Conservation (phyloP, 2,113 vertebrate genomes). For the Sapayoa aenigma region DNA sequence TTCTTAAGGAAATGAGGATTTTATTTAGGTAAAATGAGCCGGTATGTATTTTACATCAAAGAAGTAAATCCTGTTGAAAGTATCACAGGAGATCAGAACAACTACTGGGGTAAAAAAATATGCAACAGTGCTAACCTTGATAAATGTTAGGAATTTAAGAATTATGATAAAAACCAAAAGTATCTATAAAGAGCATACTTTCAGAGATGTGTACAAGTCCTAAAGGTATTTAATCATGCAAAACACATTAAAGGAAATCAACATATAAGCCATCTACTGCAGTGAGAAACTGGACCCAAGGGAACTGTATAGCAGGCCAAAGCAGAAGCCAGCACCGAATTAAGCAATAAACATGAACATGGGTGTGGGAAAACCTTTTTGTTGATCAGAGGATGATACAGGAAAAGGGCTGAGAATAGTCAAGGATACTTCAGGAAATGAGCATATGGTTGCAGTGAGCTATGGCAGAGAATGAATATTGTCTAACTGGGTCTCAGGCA, state of each 20-base stretch:
- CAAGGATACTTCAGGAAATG: background rate
- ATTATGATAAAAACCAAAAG: background rate
- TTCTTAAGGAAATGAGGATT: background rate
- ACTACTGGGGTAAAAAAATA: background rate
- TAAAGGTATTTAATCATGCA: background rate
- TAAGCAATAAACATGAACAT: background rate
- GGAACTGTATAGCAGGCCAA: background rate
- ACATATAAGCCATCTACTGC: background rate
- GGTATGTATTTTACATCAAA: background rate
- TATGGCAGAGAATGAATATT: background rate
- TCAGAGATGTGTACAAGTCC: background rate
- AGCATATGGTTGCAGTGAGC: slow-evolving; percentile 13
- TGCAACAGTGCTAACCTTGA: background rate
- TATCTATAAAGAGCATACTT: background rate
- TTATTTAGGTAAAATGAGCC: background rate
- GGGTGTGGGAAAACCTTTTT: background rate
- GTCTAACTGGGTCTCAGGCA: background rate
- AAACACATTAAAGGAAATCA: background rate
- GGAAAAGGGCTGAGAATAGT: background rate
- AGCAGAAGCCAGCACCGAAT: background rate
- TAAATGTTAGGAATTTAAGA: background rate
- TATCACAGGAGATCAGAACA: background rate
- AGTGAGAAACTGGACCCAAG: background rate
- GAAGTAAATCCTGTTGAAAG: background rate
- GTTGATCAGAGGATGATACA: background rate